Evolutionary conservation across 2,113 vertebrate genomes (phyloP), one percentile per base, ranked within the genome.

Genomic region (Theristicus caerulescens): DNA sequence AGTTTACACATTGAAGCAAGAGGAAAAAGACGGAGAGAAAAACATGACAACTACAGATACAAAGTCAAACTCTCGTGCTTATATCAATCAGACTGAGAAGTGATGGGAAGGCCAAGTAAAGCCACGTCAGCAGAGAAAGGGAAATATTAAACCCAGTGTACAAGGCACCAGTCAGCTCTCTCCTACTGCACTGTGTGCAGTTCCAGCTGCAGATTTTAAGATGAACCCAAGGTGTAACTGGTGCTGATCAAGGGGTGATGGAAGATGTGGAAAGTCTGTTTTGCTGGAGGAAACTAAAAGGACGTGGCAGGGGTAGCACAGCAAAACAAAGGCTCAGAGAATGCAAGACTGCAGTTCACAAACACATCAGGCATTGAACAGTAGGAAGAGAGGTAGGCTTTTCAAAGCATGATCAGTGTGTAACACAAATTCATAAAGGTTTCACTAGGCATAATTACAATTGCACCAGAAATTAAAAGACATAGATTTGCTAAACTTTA

Each of bases 241-340:
- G 67, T 15, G 6, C 69, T 79, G n/a, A 17, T 26, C 52, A 44
- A 42, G 14, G 6, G 32, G 2, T 34, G 54, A 42, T 19, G 13
- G 47, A 51, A 58, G 40, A 19, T 2, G 5, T 12, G 11, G 62
- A 79, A 58, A 86, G 17, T 16, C 26, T 69, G 0, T 64, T 82
- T 86, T 83, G 13, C 52, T 78, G 26, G 17, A 71, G 59, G 34
- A 52, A 57, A 49, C 9, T 46, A 44, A 77, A 86, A n/a, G 36
- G 24, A 80, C 0, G 22, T n/a, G 38, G 13, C 25, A 46, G 0
- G 0, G 31, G 21, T 36, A 77, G 54, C 21, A 78, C 31, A 86
- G 65, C 22, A 61, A 51, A 79, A 42, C 25, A 62, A 47, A 80
- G 52, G 34, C 61, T 91, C 13, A 21, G 22, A 40, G 36, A 1